phyloP scores from a whole-genome alignment of 2,797 vertebrate species.

The Tangara arthus region DNA sequence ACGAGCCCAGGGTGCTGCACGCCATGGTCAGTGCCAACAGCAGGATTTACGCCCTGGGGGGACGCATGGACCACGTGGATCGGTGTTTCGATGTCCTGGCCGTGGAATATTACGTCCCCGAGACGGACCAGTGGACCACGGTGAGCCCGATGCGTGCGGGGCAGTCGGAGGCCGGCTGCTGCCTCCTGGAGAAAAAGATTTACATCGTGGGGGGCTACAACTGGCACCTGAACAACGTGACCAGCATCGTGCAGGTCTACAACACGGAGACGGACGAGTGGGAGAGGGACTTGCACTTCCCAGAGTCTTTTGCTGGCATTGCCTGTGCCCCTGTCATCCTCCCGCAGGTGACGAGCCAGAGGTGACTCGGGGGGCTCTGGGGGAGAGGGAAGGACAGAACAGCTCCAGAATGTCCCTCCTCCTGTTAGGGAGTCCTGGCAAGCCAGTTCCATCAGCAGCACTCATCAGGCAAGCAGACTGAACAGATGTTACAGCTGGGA shows the following conservation, averaged over 20 bases:
- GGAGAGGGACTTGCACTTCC: slow-evolving; percentile 96
- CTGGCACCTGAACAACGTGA: slow-evolving; percentile 98
- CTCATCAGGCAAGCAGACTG: neutral
- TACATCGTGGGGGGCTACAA: slow-evolving; percentile 95
- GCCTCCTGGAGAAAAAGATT: slow-evolving; percentile 88
- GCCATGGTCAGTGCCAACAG: slow-evolving; percentile 84
- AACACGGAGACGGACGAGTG: slow-evolving; percentile 93
- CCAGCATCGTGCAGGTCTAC: slow-evolving; percentile 95
- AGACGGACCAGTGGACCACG: slow-evolving; percentile 93
- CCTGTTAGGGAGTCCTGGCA: slow-evolving; percentile 3
- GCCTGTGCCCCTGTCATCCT: slow-evolving; percentile 88
- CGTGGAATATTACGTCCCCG: slow-evolving; percentile 90
- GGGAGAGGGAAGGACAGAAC: neutral
- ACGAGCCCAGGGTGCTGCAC: slow-evolving; percentile 91
- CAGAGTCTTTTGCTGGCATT: slow-evolving; percentile 93
- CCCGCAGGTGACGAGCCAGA: slow-evolving; percentile 81
- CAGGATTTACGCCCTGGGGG: slow-evolving; percentile 89
- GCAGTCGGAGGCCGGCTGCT: slow-evolving; percentile 95
- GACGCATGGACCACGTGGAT: slow-evolving; percentile 96
- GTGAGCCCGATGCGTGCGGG: slow-evolving; percentile 93
- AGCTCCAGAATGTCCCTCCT: neutral
- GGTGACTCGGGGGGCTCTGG: slow-evolving; percentile 52
- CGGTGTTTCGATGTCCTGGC: slow-evolving; percentile 94
- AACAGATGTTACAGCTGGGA: slow-evolving; percentile 24
- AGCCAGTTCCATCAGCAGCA: neutral